These are phyloP conservation scores for Abrostola tripartita DNA, from an alignment of 2,888 invertebrate genomes.

Conservation along the genomic window DNA sequence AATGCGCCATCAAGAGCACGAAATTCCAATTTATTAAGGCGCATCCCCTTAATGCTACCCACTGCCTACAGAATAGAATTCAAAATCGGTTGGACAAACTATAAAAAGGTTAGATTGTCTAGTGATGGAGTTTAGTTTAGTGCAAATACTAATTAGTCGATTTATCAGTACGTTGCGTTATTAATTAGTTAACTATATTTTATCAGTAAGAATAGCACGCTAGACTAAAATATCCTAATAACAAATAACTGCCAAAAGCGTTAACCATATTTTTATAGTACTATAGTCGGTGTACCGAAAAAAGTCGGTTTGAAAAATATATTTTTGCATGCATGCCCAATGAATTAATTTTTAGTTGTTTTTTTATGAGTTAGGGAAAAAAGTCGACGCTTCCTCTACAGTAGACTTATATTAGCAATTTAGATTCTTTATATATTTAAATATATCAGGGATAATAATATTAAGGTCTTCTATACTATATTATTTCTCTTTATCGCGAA, in stretches of 20 bases:
- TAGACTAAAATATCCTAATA: background rate
- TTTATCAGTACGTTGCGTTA: background rate
- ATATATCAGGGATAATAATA: too few species aligned
- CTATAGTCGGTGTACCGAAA: background rate
- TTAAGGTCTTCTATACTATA: too few species aligned
- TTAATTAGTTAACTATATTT: background rate
- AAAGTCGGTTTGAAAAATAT: background rate
- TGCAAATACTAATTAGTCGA: background rate
- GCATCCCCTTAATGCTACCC: too few species aligned
- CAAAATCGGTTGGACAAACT: too few species aligned
- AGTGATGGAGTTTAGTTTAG: background rate
- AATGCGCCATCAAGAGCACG: too few species aligned
- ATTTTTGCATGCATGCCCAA: slow-evolving; percentile 35
- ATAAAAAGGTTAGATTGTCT: too few species aligned
- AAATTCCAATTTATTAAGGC: too few species aligned
- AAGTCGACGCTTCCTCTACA: slow-evolving; percentile 32
- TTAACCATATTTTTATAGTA: slow-evolving; percentile 13
- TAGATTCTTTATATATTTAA: background rate
- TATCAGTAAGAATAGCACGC: background rate
- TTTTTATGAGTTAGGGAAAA: slow-evolving; percentile 49
- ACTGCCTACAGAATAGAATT: too few species aligned
- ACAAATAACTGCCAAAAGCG: slow-evolving; percentile 11
- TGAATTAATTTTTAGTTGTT: slow-evolving; percentile 26
- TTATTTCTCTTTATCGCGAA: too few species aligned
- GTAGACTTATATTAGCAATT: slow-evolving; percentile 17